Evolutionary conservation across 53 echinoderm and acorn worm genomes (phyloP), one percentile per base, ranked within the genome.

Genomic region (Zoroaster sp.): DNA sequence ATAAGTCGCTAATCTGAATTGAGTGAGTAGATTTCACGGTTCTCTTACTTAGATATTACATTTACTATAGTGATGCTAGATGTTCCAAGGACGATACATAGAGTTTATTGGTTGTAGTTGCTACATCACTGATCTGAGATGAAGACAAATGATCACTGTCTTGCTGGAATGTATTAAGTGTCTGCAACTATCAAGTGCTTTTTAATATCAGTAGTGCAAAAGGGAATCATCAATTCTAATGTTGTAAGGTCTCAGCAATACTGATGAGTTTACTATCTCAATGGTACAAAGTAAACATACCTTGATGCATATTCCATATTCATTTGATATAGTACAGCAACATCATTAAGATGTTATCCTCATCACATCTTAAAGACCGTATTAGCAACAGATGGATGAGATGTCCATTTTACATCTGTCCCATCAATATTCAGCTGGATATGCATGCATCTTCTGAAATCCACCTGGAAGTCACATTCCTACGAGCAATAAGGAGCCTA

Each of bases 321-420:
- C 30, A n/a, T n/a, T n/a, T 59, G 23, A 59, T 28, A 59, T 10
- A 59, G 63, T 59, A 28, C 63, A 59, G 9, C 63, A 28, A 59
- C 63, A 28, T 59, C 63, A 28, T 11, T 11, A 11, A 20, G 63
- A 25, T 25, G 4, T 53, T 8, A 59, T 21, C 63, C 63, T 28
- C 28, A 28, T 59, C 63, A 59, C 8, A 59, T 59, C 53, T 59
- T 59, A 23, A 59, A 59, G 63, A 59, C 63, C 10, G 63, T 28
- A 59, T 1, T 25, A 49, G 85, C 71, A 85, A 51, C 85, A 85
- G 85, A 85, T 85, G 70, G 70, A 85, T 72, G 85, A 70, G 34
- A 23, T 15, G 66, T 18, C 18, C 68, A 3, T 15, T 30, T 66
- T 33, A 34, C 43, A 43, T 42, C 14, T 68, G 42, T 82, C 66